Evolutionary conservation across 2,888 invertebrate species (phyloP), one percentile per base, ranked within the genome.

Genomic region (Anodontia alba): DNA sequence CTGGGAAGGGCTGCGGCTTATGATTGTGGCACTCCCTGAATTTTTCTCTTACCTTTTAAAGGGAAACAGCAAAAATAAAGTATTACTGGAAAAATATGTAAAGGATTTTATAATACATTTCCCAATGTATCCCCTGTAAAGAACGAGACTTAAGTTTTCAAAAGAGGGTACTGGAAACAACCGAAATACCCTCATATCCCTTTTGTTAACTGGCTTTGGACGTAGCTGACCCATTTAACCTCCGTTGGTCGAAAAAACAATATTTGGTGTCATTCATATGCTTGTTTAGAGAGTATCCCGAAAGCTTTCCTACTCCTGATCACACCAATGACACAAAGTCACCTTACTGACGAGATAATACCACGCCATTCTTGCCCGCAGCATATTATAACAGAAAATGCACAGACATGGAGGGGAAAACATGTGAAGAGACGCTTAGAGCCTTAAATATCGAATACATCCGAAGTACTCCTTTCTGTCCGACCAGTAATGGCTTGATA

Each of bases 61-160:
- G 62, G 62, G 33, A 7, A 33, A 62, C 62, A 17, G 62, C 31
- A 62, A 62, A 62, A 33, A 62, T 62, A 15, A 62, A 62, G 33
- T 62, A 62, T 33, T 62, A 62, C 3, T 62, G 62, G 33, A 31
- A 31, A 33, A 62, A 62, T 33, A 62, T 62, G 62, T 62, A 33
- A 10, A 62, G 33, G 20, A 1, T 5, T 31, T 33, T 62, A 5
- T 20, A 33, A 12, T 62, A 33, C 17, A 20, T 62, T 17, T 31
- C 62, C 12, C 1, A 62, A 17, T 15, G 62, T 17, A 33, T 62
- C 1, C 62, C 62, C 3, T 62, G 62, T 17, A 31, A 33, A 33
- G 62, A 62, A 62, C 62, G 62, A 8, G 33, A 29, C 33, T 33
- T 33, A 3, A 33, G 12, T 1, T 33, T 10, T 62, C 62, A 62